Evolutionary conservation across 2,888 invertebrate species (phyloP), one percentile per base, ranked within the genome.

Genomic region (Mechanitis messenoides): DNA sequence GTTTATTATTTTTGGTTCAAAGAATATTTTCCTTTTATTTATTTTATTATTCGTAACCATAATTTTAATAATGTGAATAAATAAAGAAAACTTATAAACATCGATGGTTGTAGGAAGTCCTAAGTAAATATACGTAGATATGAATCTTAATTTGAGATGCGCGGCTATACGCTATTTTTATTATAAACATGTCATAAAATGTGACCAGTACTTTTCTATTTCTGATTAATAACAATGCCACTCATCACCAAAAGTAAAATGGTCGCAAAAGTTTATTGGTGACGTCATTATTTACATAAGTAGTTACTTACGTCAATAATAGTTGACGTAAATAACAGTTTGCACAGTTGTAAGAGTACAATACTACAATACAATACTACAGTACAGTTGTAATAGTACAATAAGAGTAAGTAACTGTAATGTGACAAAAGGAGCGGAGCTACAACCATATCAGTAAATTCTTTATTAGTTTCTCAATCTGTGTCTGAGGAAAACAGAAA

Each of bases 231-330:
- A 50, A 50, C 31, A 50, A 50, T 50, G 28, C 6, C 3, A 50
- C 50, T 9, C 50, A 20, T 20, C 50, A 31, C 11, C 31, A 31
- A 28, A 7, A 50, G 7, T 50, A 31, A 50, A 50, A 50, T 50
- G 50, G 31, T 31, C 7, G 31, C 50, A 50, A 31, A 31, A 31
- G 50, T 50, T 11, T 31, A 50, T 31, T 50, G 9, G 50, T 50
- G 50, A 50, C 50, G 50, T 50, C 50, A 50, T 28, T 50, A 31
- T 50, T 50, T 31, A n/a, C 50, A 31, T 50, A 20, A 20, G 20
- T 20, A 20, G 20, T 20, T 20, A 20, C 20, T 20, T 20, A 20
- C 20, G 20, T 20, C 0, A 20, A 20, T 20, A 20, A 20, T 20
- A 20, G 20, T 20, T 20, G 0, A 20, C 20, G 20, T 20, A 20